phyloP scores from a whole-genome alignment of 2,888 invertebrate species.

The Lamellibrachia satsuma region DNA sequence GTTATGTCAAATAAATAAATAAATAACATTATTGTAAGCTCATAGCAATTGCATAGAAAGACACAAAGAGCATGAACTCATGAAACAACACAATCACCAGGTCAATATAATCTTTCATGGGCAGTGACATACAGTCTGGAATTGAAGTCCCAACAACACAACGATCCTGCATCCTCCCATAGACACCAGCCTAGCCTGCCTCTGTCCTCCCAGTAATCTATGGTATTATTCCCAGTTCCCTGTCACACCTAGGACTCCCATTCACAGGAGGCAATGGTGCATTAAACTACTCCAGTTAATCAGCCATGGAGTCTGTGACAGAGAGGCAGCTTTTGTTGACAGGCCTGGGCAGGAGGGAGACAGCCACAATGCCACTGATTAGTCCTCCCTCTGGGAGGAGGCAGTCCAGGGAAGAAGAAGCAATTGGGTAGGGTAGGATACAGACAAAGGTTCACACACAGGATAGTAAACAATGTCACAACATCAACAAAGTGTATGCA shows the following conservation, averaged over 20 bases:
- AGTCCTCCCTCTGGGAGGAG: too few species aligned
- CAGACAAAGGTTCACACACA: too few species aligned
- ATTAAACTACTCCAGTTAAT: constrained; percentile 8
- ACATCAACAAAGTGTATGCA: too few species aligned
- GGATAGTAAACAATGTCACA: too few species aligned
- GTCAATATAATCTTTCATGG: too few species aligned
- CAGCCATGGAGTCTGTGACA: background rate
- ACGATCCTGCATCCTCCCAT: background rate
- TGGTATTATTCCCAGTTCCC: background rate
- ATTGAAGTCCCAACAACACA: background rate
- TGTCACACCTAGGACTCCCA: background rate
- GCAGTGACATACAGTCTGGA: background rate
- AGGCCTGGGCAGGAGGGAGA: background rate
- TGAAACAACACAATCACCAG: too few species aligned
- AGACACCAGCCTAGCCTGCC: background rate
- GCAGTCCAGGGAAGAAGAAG: background rate
- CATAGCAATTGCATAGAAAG: too few species aligned
- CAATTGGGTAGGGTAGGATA: too few species aligned
- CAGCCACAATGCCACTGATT: too few species aligned
- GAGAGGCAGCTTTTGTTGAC: background rate
- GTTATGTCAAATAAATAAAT: too few species aligned
- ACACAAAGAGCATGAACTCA: too few species aligned
- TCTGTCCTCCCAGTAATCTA: background rate
- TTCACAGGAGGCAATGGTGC: background rate
- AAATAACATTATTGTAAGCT: too few species aligned